These are phyloP conservation scores for Platichthys flesus DNA, from an alignment of 2,113 vertebrate genomes.

Conservation along the genomic window DNA sequence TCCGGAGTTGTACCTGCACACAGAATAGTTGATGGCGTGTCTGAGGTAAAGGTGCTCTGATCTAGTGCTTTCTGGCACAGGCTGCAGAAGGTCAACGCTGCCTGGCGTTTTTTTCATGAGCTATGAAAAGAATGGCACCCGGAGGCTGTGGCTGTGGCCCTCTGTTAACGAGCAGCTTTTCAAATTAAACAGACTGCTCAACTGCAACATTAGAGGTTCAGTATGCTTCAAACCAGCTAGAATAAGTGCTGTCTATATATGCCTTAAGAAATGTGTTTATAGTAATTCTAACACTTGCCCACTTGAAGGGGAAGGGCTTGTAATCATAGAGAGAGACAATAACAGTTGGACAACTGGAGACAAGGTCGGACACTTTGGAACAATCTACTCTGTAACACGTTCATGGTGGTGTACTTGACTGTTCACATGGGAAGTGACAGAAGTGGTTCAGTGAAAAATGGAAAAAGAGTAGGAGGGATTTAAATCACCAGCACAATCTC, in stretches of 20 bases:
- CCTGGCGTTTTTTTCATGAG: constrained; percentile 47
- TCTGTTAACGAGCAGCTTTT: constrained; percentile 9
- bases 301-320: neutral
- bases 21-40: constrained; percentile 85
- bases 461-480: neutral
- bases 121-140: constrained; percentile 46
- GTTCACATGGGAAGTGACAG: neutral
- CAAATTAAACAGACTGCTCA: constrained; percentile 19
- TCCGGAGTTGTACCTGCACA: constrained; percentile 82
- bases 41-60: constrained; percentile 83
- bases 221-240: constrained; percentile 41
- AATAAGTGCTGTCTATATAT: neutral
- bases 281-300: neutral
- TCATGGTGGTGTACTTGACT: neutral
- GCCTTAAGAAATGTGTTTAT: neutral
- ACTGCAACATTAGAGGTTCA: constrained; percentile 19
- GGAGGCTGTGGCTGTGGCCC: constrained; percentile 37
- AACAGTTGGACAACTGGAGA: neutral
- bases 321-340: neutral
- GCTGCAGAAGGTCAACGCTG: constrained; percentile 29
- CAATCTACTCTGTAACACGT: neutral
- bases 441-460: neutral
- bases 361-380: neutral
- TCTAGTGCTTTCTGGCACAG: constrained; percentile 62
- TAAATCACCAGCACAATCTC: neutral